Base-by-base conservation (phyloP, 2,888 invertebrate genomes). In the Thecophora atra region DNA sequence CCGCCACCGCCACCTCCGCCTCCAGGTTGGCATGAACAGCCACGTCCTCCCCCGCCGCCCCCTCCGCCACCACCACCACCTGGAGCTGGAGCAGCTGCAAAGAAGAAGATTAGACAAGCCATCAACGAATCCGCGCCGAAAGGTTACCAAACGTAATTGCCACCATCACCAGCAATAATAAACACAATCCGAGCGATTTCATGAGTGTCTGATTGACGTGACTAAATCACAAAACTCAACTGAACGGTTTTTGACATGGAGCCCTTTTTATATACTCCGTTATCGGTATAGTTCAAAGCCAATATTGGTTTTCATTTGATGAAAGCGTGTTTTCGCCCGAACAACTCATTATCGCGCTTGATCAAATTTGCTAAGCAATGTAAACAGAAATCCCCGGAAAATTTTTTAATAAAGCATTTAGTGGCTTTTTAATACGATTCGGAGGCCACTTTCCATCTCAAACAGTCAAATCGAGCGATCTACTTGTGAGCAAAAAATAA, bases 41-140 rank as follows among this genome's bases (percentile, higher is more conserved):
- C 68, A 15, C 72, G 24, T 2, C 68, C 72, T 5, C 72, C 68
- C 17, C 63, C 72, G 5, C 72, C 72, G 21, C 72, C 72, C 15
- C 72, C 72, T n/a, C 72, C 72, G 21, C 72, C 72, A 7, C 72
- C 72, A n/a, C 72, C 72, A 37, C 68, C 68, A 3, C 69, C 72
- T 17, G 72, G 68, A 8, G 42, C 47, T 2, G 72, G 72, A 42
- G 68, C 62, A 42, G 72, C 72, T 72, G n/a, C 6, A 37, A 37
- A 37, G 37, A 37, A 47, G 6, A 30, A 2, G 30, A 8, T 28
- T 30, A 66, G 5, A 1, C 5, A 2, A 52, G 28, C 19, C n/a
- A 0, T 6, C 11, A n/a, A 52, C 21, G 3, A 42, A 44, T 15
- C 63, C 13, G 11, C 8, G 3, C 37, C 6, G 24, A 17, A 37